These are phyloP conservation scores for Centroberyx gerrardi DNA, from an alignment of 2,797 vertebrate genomes.

Conservation along the genomic window DNA sequence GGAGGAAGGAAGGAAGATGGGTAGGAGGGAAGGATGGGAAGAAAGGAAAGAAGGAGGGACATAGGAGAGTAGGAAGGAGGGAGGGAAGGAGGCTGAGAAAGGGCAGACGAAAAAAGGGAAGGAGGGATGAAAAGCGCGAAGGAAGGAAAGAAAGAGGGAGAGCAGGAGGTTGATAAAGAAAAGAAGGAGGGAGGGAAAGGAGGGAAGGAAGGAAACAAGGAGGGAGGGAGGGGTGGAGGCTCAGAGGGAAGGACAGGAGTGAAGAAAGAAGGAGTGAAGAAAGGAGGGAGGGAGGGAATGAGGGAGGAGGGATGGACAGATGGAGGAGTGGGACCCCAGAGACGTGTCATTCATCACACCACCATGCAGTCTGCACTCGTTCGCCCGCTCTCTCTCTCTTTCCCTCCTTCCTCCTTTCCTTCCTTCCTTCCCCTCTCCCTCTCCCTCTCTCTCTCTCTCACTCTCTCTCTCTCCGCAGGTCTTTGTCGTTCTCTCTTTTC, in stretches of 20 bases:
- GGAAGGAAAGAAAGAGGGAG: not conserved
- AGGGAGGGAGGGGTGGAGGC: not conserved
- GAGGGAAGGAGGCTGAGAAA: slow-evolving; percentile 53
- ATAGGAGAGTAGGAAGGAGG: too few species aligned
- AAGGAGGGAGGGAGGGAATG: not conserved
- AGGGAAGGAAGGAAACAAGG: not conserved
- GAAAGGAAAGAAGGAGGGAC: not conserved
- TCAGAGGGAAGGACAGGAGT: slow-evolving; percentile 9
- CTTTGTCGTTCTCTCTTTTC: not conserved
- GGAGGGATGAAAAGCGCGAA: too few species aligned
- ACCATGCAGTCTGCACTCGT: slow-evolving; percentile 76
- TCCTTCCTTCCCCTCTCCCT: not conserved
- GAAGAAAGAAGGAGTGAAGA: not conserved
- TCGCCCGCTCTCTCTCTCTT: slow-evolving; percentile 62
- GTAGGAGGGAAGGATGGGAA: not conserved
- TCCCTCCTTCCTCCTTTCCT: slow-evolving; percentile 29
- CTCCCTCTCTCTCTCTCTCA: too few species aligned
- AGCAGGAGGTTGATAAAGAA: not conserved
- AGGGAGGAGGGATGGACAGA: slow-evolving; percentile 81
- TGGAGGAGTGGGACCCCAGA: slow-evolving; percentile 84
- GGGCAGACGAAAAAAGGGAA: too few species aligned
- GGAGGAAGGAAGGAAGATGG: not conserved
- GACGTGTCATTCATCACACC: slow-evolving; percentile 85
- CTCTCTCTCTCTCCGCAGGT: not conserved
- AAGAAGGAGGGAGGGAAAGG: not conserved